Percentiles rank a stretch among this genome's conserved stretches.
Conservation (phyloP, 2,888 invertebrate species). For the Chydorus sphaericus region DNA sequence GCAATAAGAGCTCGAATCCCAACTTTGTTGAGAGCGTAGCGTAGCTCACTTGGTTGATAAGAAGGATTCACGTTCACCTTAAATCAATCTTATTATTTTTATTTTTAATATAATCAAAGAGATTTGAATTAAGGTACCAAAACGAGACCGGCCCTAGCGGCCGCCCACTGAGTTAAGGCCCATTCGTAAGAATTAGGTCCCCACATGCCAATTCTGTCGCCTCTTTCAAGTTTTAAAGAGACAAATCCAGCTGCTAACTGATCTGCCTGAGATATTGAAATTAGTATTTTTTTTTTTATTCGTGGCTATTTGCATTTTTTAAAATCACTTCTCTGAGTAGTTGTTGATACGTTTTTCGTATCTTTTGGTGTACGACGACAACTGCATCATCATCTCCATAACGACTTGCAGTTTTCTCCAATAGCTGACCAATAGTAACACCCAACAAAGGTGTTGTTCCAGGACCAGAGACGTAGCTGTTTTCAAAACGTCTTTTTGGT, state of each 20-base stretch:
- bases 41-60: constrained; percentile 50
- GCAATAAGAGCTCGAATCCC: constrained; percentile 49
- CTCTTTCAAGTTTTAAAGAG: constrained; percentile 48
- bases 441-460: constrained; percentile 36
- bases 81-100: constrained; percentile 20
- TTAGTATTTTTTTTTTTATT: constrained; percentile 17
- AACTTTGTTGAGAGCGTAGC: constrained; percentile 55
- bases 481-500: constrained; percentile 19
- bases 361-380: constrained; percentile 38
- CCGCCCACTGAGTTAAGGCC: constrained; percentile 53
- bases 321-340: constrained; percentile 34
- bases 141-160: constrained; percentile 53
- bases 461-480: constrained; percentile 38
- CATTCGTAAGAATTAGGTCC: constrained; percentile 63
- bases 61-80: constrained; percentile 63
- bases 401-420: constrained; percentile 36
- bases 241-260: constrained; percentile 52
- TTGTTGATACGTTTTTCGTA: constrained; percentile 37
- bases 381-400: constrained; percentile 43
- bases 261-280: constrained; percentile 39
- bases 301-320: constrained; percentile 31
- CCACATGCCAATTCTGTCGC: constrained; percentile 66
- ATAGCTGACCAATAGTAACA: constrained; percentile 40
- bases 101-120: neutral
- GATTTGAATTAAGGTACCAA: constrained; percentile 36